Conservation (phyloP, 2,888 invertebrate genomes). For the Branchellion lobata region DNA sequence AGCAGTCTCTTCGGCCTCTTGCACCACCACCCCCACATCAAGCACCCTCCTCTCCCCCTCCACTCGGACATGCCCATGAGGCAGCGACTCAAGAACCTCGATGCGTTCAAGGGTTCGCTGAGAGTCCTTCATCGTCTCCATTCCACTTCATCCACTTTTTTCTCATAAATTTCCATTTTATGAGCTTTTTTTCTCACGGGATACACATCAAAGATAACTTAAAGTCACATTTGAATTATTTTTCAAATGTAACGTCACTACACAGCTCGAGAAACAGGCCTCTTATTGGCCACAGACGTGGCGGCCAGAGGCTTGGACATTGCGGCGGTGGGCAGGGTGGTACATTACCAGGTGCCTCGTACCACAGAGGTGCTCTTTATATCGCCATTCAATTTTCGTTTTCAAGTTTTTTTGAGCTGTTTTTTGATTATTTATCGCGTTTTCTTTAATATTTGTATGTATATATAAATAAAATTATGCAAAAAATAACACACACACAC, state of each 20-base stretch:
- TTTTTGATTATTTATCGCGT: not conserved
- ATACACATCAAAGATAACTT: not conserved
- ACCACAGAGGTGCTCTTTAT: constrained; percentile 76
- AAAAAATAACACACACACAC: no score
- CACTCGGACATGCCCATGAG: constrained; percentile 82
- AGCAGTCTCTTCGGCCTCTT: constrained; percentile 64
- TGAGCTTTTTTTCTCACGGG: not conserved
- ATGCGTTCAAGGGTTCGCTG: constrained; percentile 68
- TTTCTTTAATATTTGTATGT: not conserved
- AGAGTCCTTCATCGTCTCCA: not conserved
- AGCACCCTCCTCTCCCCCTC: constrained; percentile 66
- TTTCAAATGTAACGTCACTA: no score
- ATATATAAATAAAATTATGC: not conserved
- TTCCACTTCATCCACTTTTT: not conserved
- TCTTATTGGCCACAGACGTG: constrained; percentile 90
- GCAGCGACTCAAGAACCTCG: constrained; percentile 88
- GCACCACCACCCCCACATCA: constrained; percentile 64
- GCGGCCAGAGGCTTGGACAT: constrained; percentile 96
- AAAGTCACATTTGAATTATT: no score
- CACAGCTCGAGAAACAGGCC: constrained; percentile 45
- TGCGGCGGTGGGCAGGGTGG: constrained; percentile 85
- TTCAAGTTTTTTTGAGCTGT: not conserved
- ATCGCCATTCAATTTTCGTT: not conserved
- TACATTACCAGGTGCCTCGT: constrained; percentile 93
- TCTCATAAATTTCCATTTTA: not conserved